phyloP scores from a whole-genome alignment of 2,888 invertebrate species.

The Polymixis lichenea region DNA sequence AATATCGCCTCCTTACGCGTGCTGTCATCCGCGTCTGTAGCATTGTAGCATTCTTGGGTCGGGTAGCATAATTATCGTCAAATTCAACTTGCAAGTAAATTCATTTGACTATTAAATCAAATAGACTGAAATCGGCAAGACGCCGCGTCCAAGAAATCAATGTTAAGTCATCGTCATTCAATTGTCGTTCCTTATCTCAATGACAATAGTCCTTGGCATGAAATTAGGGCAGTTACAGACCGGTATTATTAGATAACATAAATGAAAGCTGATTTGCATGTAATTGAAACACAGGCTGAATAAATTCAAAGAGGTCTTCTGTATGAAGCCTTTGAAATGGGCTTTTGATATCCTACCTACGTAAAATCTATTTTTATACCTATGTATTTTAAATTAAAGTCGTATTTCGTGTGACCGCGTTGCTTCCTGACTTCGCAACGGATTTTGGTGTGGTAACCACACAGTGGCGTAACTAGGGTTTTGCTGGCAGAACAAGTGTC shows the following conservation, averaged over 20 bases:
- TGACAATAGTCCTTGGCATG: not conserved
- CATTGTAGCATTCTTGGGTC: no score
- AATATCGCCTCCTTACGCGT: no score
- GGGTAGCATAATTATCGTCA: no score
- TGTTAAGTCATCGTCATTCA: not conserved
- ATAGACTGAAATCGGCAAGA: not conserved
- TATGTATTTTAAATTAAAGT: not conserved
- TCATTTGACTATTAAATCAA: not conserved
- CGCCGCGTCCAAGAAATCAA: not conserved
- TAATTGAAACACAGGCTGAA: conserved; percentile 23
- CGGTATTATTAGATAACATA: not conserved
- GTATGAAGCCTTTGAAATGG: conserved; percentile 3
- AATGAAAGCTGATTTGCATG: conserved; percentile 35
- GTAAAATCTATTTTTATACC: not conserved
- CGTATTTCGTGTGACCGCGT: not conserved
- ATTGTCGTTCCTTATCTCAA: not conserved
- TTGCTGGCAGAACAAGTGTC: no score
- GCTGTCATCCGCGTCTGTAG: no score
- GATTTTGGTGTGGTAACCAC: not conserved
- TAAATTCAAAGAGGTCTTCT: conserved; percentile 20
- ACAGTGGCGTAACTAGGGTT: no score
- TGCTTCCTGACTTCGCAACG: not conserved
- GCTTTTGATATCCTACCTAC: not conserved
- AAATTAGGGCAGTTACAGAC: not conserved
- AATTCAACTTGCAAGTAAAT: not conserved